These are phyloP conservation scores for Limanda limanda DNA, from an alignment of 2,113 vertebrate species.

Conservation along the genomic window DNA sequence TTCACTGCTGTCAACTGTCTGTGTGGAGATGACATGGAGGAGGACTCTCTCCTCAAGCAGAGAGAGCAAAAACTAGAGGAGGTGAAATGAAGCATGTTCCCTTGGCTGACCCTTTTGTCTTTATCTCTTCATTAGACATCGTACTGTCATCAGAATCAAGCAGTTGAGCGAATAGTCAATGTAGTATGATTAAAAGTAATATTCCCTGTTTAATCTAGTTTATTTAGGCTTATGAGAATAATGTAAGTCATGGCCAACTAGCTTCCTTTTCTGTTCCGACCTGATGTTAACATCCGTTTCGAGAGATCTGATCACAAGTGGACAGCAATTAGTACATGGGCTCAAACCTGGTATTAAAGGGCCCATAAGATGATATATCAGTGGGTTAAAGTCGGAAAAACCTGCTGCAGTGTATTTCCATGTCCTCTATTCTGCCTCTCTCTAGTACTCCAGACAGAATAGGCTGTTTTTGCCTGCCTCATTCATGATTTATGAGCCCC, in stretches of 20 bases:
- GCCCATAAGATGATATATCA: no score
- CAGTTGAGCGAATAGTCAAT: background rate
- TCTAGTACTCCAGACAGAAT: no score
- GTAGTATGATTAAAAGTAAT: background rate
- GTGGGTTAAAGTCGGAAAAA: no score
- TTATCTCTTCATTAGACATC: background rate
- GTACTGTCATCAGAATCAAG: background rate
- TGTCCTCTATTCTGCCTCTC: no score
- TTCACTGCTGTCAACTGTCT: constrained; percentile 86
- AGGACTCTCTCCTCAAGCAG: constrained; percentile 29
- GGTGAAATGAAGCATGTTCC: constrained; percentile 57
- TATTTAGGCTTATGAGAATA: background rate
- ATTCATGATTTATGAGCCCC: no score
- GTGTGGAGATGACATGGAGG: constrained; percentile 61
- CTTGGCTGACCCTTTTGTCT: background rate
- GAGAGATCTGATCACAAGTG: no score
- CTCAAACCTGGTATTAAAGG: no score
- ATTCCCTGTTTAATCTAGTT: background rate
- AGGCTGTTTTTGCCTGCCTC: no score
- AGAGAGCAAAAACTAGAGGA: constrained; percentile 47
- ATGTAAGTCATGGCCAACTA: background rate
- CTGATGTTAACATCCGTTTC: background rate
- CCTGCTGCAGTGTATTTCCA: no score
- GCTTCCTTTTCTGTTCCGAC: background rate
- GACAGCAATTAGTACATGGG: no score